Evolutionary conservation across 2,113 vertebrate genomes (phyloP).

Genomic region (Lota lota): DNA sequence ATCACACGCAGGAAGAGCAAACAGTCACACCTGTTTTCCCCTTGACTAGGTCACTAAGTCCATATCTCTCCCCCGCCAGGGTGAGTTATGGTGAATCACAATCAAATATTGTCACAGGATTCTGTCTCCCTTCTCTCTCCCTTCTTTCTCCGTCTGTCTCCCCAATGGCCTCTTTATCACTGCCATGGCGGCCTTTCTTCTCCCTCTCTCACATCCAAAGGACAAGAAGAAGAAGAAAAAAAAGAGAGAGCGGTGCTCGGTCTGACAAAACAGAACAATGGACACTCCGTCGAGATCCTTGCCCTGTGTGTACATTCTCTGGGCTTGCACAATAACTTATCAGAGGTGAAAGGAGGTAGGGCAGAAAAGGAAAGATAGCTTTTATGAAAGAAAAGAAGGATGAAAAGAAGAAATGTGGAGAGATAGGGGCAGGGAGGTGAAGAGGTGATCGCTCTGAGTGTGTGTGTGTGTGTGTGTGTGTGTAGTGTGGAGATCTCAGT

Average conservation of each 20-base stretch:
- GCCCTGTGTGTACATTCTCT: conserved; percentile 67
- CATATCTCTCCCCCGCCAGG: conserved; percentile 49
- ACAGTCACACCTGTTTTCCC: conserved; percentile 64
- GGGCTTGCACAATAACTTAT: conserved; percentile 66
- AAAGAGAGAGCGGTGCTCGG: conserved; percentile 41
- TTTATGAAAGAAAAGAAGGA: conserved; percentile 53
- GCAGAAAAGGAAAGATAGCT: conserved; percentile 49
- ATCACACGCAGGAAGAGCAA: conserved; percentile 14
- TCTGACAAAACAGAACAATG: conserved; percentile 55
- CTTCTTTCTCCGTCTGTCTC: conserved; percentile 44
- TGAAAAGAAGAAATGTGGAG: conserved; percentile 50
- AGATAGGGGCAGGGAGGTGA: conserved; percentile 55
- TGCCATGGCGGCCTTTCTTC: conserved; percentile 52
- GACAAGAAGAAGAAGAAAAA: conserved; percentile 26
- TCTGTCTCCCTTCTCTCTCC: conserved; percentile 50
- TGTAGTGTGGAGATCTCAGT: conserved; percentile 23
- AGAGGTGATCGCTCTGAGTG: conserved; percentile 43
- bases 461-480: conserved; percentile 6
- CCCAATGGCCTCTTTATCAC: conserved; percentile 55
- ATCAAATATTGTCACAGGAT: conserved; percentile 69
- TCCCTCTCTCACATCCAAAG: conserved; percentile 40
- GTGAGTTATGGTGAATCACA: conserved; percentile 64
- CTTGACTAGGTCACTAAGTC: conserved; percentile 61
- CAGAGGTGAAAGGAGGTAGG: conserved; percentile 58
- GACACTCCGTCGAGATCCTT: conserved; percentile 49